Base-by-base conservation (phyloP, 1,140 invertebrate genomes). In the Dreissena rostriformis region DNA sequence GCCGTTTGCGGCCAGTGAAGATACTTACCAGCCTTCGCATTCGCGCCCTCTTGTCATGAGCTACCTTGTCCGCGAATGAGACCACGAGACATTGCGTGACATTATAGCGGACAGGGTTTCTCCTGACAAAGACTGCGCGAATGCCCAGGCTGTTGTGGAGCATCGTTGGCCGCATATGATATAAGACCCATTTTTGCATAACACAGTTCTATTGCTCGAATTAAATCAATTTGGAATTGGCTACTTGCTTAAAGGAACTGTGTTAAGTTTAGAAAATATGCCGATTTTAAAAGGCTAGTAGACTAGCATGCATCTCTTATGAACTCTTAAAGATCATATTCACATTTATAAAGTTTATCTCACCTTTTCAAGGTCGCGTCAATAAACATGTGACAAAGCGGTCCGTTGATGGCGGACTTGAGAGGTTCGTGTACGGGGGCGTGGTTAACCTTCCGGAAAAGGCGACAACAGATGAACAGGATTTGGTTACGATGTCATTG, bases 401-500 rank as follows among this genome's bases (percentile, higher is more conserved):
- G 15, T 57, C 73, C 10, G 29, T 68, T 68, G 39, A 29, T 8
- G 28, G 12, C 11, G 66, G 29, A 12, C 61, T 86, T 8, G 72
- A 84, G 26, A 61, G 86, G 19, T 65, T 70, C 24, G 73, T 77
- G 15, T 67, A 66, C 6, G 85, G 77, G 17, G 84, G 76, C 17
- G 66, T 70, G 17, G 17, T 85, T 39, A 65, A 73, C 22, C 17
- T 84, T 24, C 29, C 51, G 52, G 26, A 61, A 2, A 24, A 24
- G 11, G 24, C 15, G 28, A 68, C 24, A 8, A n/a, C 0, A 28
- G n/a, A 68, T 22, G 29, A 0, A 5, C 19, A 19, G 22, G 39
- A 11, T 0, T 26, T 19, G 15, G 29, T 26, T 17, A 70, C 61
- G 89, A 93, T 67, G 84, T 88, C 15, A 87, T 92, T 61, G 91